Percentiles rank a stretch among this genome's conserved stretches.
Evolutionary conservation across 2,113 vertebrate genomes (phyloP).

Genomic region (Catagonus wagneri): DNA sequence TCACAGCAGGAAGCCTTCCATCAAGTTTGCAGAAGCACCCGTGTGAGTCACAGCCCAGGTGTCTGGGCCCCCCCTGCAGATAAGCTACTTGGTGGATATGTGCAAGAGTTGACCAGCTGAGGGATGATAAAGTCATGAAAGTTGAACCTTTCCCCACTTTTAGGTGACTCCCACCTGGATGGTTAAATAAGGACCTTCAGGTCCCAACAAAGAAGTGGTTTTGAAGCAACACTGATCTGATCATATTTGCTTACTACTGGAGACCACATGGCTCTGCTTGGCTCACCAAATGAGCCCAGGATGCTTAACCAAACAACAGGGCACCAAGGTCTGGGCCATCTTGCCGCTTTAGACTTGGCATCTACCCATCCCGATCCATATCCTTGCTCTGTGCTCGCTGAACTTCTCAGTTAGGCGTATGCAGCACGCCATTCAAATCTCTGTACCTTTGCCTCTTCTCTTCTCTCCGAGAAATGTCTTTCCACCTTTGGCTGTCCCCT

Average conservation of each 20-base stretch:
- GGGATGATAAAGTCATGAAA: neutral
- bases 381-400: accelerated
- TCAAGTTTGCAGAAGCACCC: neutral
- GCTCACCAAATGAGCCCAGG: neutral
- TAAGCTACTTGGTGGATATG: neutral
- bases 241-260: accelerated
- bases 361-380: neutral
- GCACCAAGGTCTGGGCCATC: neutral
- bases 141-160: accelerated
- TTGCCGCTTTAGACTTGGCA: neutral
- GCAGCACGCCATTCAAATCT: accelerated
- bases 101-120: too few species aligned
- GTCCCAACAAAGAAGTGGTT: neutral
- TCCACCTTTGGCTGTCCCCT: neutral
- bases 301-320: neutral
- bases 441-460: too few species aligned
- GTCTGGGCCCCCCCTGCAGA: neutral
- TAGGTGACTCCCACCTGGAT: neutral
- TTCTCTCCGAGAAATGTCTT: neutral
- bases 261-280: neutral
- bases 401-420: neutral
- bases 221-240: neutral
- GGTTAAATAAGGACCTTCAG: neutral
- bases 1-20: neutral
- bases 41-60: neutral